Base-by-base conservation (phyloP, 2,113 vertebrate species). In the Heloderma charlesbogerti region DNA sequence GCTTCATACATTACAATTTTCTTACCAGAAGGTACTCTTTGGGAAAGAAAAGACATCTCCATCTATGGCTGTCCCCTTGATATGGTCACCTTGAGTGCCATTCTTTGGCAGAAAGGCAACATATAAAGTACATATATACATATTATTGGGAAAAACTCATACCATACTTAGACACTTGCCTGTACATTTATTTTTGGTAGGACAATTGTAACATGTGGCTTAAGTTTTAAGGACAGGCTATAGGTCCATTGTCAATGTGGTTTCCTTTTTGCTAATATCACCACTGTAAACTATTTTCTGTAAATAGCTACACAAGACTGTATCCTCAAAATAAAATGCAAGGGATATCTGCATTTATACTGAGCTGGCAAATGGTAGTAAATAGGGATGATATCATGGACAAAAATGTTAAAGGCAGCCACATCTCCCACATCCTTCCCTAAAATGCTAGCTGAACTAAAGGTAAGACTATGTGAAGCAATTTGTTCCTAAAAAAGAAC, bases 401-500 rank as follows among this genome's bases (percentile, higher is more conserved):
- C 71, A 87, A 77, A 57, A 37, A n/a, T 34, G 27, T 40, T 72
- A 60, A 74, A 37, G 45, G 27, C 31, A 84, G 60, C 37, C 18
- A 40, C 40, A n/a, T 29, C n/a, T 71, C 31, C 18, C 71, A 57
- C 48, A 87, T 31, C 34, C 48, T 57, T 74, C 86, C 54, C 48
- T 45, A 45, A 85, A 85, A 85, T 48, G 43, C 63, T 69, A 48
- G 29, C 13, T 85, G 27, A 69, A 48, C 29, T 31, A 48, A 45
- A 85, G 66, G 34, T 67, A 83, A 57, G 66, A 60, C 90, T 80
- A 71, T 5, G 34, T 6, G 60, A 82, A 90, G 40, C 1, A 88
- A 83, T 13, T 85, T 43, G 71, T 93, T 92, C 88, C 1, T 25
- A 63, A 88, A 92, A 90, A 89, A 81, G 6, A 54, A 72, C 5